Conservation (phyloP, 1,140 invertebrate genomes). For the Nasonia vitripennis region DNA sequence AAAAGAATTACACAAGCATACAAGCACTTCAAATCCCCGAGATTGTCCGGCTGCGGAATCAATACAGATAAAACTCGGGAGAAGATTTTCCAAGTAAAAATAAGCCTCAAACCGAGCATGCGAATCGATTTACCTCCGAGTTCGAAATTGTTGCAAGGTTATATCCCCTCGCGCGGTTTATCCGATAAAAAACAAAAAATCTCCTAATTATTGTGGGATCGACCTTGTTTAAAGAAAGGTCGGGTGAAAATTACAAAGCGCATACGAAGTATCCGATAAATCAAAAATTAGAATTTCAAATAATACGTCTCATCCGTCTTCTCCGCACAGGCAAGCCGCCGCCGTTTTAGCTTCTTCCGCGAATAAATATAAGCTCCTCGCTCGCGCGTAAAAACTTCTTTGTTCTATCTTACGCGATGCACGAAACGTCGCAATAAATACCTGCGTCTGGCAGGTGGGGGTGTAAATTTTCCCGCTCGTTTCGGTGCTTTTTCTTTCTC, state of each 20-base stretch:
- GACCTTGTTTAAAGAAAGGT: no score
- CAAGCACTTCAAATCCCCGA: background rate
- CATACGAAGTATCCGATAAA: background rate
- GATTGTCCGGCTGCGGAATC: background rate
- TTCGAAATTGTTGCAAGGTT: no score
- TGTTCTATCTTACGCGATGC: background rate
- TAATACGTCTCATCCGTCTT: background rate
- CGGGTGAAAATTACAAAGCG: no score
- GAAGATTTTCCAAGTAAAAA: background rate
- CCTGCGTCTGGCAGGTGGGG: background rate
- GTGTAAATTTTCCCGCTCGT: background rate
- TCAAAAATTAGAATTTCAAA: slow-evolving; percentile 2
- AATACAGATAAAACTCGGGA: background rate
- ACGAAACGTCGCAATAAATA: background rate
- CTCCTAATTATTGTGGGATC: no score
- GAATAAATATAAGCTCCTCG: background rate
- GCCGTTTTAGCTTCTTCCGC: background rate
- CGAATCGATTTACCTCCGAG: no score
- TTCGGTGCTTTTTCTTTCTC: background rate
- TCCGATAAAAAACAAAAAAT: no score
- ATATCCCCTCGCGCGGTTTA: no score
- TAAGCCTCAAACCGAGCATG: no score
- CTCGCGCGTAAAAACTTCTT: background rate
- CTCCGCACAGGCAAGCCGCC: no score
- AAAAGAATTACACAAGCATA: background rate